A percentile compares a stretch with the other conserved stretches of the same genome.
phyloP scores from a whole-genome alignment of 1,140 invertebrate species.

The Zophobas morio region DNA sequence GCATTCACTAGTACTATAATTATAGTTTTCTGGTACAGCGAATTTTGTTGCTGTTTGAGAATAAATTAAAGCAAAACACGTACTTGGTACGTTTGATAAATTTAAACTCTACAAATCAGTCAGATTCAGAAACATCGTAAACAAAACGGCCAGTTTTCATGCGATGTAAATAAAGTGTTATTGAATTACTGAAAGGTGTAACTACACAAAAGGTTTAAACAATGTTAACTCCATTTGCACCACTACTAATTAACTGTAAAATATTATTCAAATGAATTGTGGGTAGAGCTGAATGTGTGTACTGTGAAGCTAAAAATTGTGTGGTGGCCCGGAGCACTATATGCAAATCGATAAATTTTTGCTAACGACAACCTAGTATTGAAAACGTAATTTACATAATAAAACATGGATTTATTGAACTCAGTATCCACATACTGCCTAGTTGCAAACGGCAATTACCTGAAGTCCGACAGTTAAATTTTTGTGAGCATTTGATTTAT shows the following conservation, averaged over 20 bases:
- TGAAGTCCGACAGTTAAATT: slow-evolving; percentile 38
- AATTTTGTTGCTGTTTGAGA: too few species aligned
- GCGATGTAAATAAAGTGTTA: too few species aligned
- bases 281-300: background rate
- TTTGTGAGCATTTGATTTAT: slow-evolving; percentile 24
- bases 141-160: too few species aligned
- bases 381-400: slow-evolving; percentile 42
- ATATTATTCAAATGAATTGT: slow-evolving; percentile 11
- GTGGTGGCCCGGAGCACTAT: slow-evolving; percentile 1
- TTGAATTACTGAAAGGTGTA: too few species aligned
- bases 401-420: slow-evolving; percentile 43
- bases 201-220: too few species aligned
- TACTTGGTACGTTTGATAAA: too few species aligned
- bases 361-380: slow-evolving; percentile 41
- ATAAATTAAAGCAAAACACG: too few species aligned
- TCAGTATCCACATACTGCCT: slow-evolving; percentile 37
- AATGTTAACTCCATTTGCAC: background rate
- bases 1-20: too few species aligned
- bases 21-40: too few species aligned
- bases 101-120: too few species aligned
- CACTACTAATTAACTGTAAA: slow-evolving; percentile 13
- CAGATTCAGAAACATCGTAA: too few species aligned
- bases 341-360: slow-evolving; percentile 40
- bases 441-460: slow-evolving; percentile 37
- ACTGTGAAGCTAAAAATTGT: slow-evolving; percentile 10